Evolutionary conservation across 2,113 vertebrate genomes (phyloP).

Genomic region (Peromyscus maniculatus): DNA sequence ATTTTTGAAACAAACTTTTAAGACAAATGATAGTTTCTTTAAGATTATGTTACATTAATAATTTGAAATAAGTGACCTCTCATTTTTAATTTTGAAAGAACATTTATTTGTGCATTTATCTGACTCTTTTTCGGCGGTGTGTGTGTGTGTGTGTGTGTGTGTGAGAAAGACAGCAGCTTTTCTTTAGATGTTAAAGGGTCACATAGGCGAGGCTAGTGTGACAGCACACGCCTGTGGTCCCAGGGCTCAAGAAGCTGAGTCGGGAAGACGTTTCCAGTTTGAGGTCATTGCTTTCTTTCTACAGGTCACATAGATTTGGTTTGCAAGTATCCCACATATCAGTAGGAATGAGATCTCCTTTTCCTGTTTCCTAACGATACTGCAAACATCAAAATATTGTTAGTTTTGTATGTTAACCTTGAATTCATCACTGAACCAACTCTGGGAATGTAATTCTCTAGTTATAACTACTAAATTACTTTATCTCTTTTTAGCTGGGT

Average conservation of each 20-base stretch:
- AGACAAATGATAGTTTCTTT: neutral
- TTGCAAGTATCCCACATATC: neutral
- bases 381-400: neutral
- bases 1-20: neutral
- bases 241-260: neutral
- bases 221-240: neutral
- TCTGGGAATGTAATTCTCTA: slow-evolving; percentile 9
- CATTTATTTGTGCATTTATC: neutral
- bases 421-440: neutral
- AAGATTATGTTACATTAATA: neutral
- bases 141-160: too few species aligned
- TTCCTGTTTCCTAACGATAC: slow-evolving; percentile 14
- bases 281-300: neutral
- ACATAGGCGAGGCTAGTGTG: neutral
- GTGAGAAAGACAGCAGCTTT: slow-evolving; percentile 8
- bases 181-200: neutral
- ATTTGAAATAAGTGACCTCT: slow-evolving; percentile 8
- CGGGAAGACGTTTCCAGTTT: neutral
- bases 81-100: neutral
- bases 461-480: slow-evolving; percentile 1
- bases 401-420: slow-evolving; percentile 8
- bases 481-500: neutral
- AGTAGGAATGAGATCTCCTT: neutral
- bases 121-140: neutral
- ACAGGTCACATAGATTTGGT: neutral